These are phyloP conservation scores for Ictidomys tridecemlineatus DNA, from an alignment of 2,113 vertebrate genomes.

Conservation along the genomic window DNA sequence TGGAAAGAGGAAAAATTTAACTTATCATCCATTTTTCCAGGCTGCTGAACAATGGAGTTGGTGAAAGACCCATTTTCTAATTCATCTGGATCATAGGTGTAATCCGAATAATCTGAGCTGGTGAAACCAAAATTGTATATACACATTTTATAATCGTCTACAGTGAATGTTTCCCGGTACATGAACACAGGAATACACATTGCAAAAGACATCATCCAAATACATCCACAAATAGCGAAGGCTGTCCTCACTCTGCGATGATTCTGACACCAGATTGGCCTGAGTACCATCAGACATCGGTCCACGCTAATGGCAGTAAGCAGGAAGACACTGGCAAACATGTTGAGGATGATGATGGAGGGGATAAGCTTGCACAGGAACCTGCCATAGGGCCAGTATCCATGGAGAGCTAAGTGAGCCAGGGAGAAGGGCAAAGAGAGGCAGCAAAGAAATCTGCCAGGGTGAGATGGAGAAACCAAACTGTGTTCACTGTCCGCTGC, in stretches of 20 bases:
- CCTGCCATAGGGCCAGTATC: constrained; percentile 88
- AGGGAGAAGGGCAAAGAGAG: constrained; percentile 89
- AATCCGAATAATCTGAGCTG: background rate
- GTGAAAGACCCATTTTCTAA: background rate
- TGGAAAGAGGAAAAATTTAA: constrained; percentile 15
- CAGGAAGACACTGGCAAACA: constrained; percentile 92
- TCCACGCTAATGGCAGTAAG: constrained; percentile 89
- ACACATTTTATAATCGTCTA: constrained; percentile 38
- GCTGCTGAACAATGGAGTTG: background rate
- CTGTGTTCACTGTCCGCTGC: constrained; percentile 88
- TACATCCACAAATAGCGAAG: constrained; percentile 65
- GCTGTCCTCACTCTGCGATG: constrained; percentile 82
- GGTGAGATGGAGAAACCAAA: constrained; percentile 92
- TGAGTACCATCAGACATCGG: constrained; percentile 88
- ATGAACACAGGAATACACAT: constrained; percentile 88
- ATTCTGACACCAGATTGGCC: constrained; percentile 92
- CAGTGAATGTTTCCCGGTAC: constrained; percentile 75
- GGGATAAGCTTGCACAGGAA: constrained; percentile 90
- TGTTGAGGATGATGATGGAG: constrained; percentile 88
- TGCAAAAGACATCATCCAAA: constrained; percentile 87
- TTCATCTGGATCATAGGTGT: background rate
- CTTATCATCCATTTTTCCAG: background rate
- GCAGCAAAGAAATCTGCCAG: constrained; percentile 90
- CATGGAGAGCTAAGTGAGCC: constrained; percentile 82
- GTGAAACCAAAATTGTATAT: constrained; percentile 50